Base-by-base conservation (phyloP, 2,888 invertebrate species). In the Cataglyphis livida region DNA sequence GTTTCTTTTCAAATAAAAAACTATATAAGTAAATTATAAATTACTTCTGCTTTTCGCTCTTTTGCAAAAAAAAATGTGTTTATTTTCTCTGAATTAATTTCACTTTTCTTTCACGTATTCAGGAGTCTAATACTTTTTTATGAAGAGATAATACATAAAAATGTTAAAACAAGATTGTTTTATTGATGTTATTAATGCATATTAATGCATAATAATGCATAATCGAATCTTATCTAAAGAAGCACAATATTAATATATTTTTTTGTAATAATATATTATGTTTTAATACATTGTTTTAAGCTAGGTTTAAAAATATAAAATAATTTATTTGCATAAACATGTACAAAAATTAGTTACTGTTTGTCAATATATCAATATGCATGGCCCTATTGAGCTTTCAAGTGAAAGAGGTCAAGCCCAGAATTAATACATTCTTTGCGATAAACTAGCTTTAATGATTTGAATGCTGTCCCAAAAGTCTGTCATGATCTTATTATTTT, bases 361-460 rank as follows among this genome's bases (percentile, higher is more conserved):
- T 10, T 62, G 44, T 61, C 21, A 35, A 32, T 12, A 10, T 48
- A 4, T 12, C 21, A 18, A 79, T 61, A 61, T 48, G 57, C 32
- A 6, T 9, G 10, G 12, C 35, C 32, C 21, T 74, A 12, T 44
- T 61, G 62, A 59, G 73, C 62, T 66, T 57, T 66, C 61, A 66
- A 41, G 28, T n/a, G 25, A 54, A 35, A 51, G 61, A 83, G 71
- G 68, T 85, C 68, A 68, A 74, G 76, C 25, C 28, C 51, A 64
- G 62, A 65, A 85, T 74, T 74, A 74, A 85, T 64, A 59, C 21
- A 44, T 35, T 79, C 3, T 70, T 25, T 12, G 5, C 25, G 5
- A 41, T 38, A 38, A 12, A 59, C 18, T 51, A 76, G 10, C 18
- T 76, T 70, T 6, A 66, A 76, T 21, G 70, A 38, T 25, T 76